phyloP scores from a whole-genome alignment of 2,888 invertebrate species.

The Dryobotodes eremita region DNA sequence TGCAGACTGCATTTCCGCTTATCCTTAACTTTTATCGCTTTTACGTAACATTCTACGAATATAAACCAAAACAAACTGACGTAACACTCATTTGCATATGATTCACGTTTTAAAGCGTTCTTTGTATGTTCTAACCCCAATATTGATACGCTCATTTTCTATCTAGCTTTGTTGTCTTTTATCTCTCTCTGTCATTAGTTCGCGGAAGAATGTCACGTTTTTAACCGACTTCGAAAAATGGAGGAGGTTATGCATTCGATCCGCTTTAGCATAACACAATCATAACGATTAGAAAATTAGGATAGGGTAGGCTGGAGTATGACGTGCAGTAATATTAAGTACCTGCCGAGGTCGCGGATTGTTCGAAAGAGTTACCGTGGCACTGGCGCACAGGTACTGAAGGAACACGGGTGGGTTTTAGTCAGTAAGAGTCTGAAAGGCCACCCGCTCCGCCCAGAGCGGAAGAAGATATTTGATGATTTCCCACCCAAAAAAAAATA shows the following conservation, averaged over 20 bases:
- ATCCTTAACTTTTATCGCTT: background rate
- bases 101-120: slow-evolving; percentile 1
- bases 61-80: slow-evolving; percentile 1
- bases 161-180: slow-evolving; percentile 4
- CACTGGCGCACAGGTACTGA: too few species aligned
- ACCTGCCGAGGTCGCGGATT: too few species aligned
- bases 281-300: background rate
- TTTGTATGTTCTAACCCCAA: slow-evolving; percentile 1
- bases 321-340: background rate
- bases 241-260: background rate
- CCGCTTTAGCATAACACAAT: background rate
- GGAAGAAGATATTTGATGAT: too few species aligned
- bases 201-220: slow-evolving; percentile 13
- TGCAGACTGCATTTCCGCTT: background rate
- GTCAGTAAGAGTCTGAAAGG: too few species aligned
- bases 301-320: background rate
- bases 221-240: background rate
- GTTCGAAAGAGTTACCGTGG: too few species aligned
- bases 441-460: too few species aligned
- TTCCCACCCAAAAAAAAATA: too few species aligned
- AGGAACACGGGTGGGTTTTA: too few species aligned
- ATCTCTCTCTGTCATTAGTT: slow-evolving; percentile 13
- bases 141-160: slow-evolving; percentile 19
- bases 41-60: slow-evolving; percentile 25
- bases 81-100: slow-evolving; percentile 19